These are phyloP conservation scores for Trematomus bernacchii DNA, from an alignment of 2,797 vertebrate species.

Conservation along the genomic window DNA sequence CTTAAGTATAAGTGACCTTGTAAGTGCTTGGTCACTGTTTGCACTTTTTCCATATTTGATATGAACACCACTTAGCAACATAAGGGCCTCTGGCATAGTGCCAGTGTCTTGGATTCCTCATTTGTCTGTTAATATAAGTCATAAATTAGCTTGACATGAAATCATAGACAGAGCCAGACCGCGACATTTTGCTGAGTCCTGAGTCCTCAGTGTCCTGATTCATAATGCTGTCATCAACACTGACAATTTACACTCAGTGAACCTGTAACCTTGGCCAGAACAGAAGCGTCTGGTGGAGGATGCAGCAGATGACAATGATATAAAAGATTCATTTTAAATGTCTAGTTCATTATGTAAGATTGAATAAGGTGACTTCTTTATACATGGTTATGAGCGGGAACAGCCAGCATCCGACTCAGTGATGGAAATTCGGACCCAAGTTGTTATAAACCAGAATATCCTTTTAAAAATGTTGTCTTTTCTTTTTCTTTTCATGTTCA, in stretches of 20 bases:
- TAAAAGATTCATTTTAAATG: constrained; percentile 20
- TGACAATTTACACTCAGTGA: constrained; percentile 54
- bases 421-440: not conserved
- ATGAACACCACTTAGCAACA: constrained; percentile 6
- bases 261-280: constrained; percentile 48
- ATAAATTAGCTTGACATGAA: constrained; percentile 18
- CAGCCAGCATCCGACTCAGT: not conserved
- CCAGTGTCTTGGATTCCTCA: constrained; percentile 17
- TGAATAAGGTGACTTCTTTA: constrained; percentile 34
- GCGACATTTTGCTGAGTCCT: constrained; percentile 56
- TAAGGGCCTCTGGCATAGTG: not conserved
- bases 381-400: constrained; percentile 11
- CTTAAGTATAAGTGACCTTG: constrained; percentile 38
- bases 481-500: constrained; percentile 54
- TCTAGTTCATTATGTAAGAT: constrained; percentile 28
- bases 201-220: constrained; percentile 48
- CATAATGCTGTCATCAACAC: constrained; percentile 40
- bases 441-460: not conserved
- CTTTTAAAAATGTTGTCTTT: not conserved
- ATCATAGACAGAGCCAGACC: constrained; percentile 7
- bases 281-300: constrained; percentile 2
- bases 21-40: constrained; percentile 54
- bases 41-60: constrained; percentile 1
- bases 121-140: constrained; percentile 28
- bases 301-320: constrained; percentile 13